Base-by-base conservation (phyloP, 2,888 invertebrate species). In the Margaritifera margaritifera region DNA sequence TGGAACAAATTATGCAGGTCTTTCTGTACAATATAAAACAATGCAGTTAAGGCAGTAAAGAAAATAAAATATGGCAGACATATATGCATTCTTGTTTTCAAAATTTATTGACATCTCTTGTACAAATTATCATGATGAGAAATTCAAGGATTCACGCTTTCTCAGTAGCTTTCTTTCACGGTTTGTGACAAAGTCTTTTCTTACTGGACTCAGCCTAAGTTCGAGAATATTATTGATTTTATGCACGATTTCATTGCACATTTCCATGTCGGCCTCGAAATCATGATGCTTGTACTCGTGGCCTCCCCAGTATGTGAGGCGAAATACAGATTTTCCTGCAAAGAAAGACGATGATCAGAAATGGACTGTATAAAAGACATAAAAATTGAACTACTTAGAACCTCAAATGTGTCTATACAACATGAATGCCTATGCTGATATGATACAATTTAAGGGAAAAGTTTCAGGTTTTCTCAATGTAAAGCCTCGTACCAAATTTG, bases 181-280 rank as follows among this genome's bases (percentile, higher is more conserved):
- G 63, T 93, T 92, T 59, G 94, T 93, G 79, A 95, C 92, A 90
- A 95, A 97, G 87, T 96, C 96, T 79, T 95, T 94, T 61, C 95
- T 92, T 74, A 94, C 94, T 6, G 93, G 92, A 87, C 95, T 96
- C 64, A 94, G 94, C 77, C 94, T 92, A 81, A 96, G 91, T 85
- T 96, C 95, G 72, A 97, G 90, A 75, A 97, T 96, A 71, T 95
- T 93, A 89, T 95, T 95, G 19, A 97, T 92, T 91, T 97, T 96
- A 77, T 94, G 93, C 0, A 95, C 94, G 62, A 97, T 96, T 89
- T 95, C 95, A 78, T 93, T 93, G 0, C 95, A 95, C 1, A 92
- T 93, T 5, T 92, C 91, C 61, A 93, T 92, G 76, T 96, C 95
- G 4, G 94, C 93, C 90, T 97, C 97, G 87, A 97, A 97, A 86